These are phyloP conservation scores for Margarornis squamiger DNA, from an alignment of 2,797 vertebrate species.

Conservation along the genomic window DNA sequence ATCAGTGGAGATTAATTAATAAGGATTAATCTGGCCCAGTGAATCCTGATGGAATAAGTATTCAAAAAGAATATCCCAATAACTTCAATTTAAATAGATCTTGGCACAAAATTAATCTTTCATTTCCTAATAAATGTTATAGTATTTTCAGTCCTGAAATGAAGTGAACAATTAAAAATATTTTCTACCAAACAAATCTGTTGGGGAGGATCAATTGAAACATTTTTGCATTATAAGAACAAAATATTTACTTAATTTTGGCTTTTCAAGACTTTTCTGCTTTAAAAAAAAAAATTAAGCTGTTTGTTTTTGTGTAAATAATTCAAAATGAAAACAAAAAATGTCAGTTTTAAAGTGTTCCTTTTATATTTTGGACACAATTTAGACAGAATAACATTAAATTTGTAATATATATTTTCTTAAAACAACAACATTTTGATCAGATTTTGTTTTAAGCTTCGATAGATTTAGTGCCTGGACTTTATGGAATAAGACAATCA, in stretches of 20 bases:
- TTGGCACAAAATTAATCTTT: not conserved
- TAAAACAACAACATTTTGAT: not conserved
- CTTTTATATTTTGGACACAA: not conserved
- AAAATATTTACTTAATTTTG: not conserved
- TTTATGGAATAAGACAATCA: not conserved
- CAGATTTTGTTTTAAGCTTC: not conserved
- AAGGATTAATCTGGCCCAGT: not conserved
- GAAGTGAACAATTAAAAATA: not conserved
- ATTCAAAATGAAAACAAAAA: not conserved
- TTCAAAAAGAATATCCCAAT: not conserved
- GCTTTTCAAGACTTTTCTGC: not conserved
- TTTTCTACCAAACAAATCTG: not conserved
- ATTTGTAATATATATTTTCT: not conserved
- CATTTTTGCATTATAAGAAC: not conserved
- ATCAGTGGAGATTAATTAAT: conserved; percentile 10
- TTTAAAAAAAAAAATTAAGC: not conserved
- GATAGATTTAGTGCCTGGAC: not conserved
- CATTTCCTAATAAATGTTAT: not conserved
- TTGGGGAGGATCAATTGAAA: not conserved
- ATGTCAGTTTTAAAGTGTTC: not conserved
- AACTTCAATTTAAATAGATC: not conserved
- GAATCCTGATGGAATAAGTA: not conserved
- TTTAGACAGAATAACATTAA: not conserved
- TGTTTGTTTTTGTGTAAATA: not conserved
- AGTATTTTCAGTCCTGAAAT: not conserved